phyloP scores from a whole-genome alignment of 2,113 vertebrate genomes.

The Peromyscus polionotus region DNA sequence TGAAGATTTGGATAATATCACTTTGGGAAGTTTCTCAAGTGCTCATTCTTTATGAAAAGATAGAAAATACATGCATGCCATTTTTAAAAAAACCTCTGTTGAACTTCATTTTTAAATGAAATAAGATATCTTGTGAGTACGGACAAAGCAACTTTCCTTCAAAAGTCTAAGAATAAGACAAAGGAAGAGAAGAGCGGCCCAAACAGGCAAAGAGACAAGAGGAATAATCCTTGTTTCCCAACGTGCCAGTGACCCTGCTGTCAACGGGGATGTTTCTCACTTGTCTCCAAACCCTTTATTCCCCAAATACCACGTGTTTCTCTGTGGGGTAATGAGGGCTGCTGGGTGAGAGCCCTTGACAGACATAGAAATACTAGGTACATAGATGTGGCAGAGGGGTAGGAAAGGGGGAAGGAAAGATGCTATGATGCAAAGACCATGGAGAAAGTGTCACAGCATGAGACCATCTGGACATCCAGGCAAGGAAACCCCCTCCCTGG shows the following conservation, averaged over 20 bases:
- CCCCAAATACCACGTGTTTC: background rate
- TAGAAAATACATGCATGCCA: background rate
- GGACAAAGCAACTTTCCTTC: background rate
- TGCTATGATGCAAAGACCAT: accelerated
- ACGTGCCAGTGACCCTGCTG: background rate
- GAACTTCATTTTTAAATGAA: background rate
- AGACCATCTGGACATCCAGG: background rate
- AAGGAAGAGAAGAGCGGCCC: background rate
- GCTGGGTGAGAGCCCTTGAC: background rate
- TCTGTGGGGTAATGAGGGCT: background rate
- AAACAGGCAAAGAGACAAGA: background rate
- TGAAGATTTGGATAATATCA: background rate
- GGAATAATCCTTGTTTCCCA: background rate
- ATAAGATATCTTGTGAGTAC: background rate
- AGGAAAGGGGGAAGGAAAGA: background rate
- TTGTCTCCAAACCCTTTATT: background rate
- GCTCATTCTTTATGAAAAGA: background rate
- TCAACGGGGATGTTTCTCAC: background rate
- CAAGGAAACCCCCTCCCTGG: too few species aligned
- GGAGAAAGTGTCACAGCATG: background rate
- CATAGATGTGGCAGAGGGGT: background rate
- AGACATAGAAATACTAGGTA: background rate
- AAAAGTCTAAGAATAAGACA: background rate
- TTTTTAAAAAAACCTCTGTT: background rate
- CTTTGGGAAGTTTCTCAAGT: background rate